These are phyloP conservation scores for Oncopeltus fasciatus DNA, from an alignment of 1,140 invertebrate genomes.

Conservation along the genomic window DNA sequence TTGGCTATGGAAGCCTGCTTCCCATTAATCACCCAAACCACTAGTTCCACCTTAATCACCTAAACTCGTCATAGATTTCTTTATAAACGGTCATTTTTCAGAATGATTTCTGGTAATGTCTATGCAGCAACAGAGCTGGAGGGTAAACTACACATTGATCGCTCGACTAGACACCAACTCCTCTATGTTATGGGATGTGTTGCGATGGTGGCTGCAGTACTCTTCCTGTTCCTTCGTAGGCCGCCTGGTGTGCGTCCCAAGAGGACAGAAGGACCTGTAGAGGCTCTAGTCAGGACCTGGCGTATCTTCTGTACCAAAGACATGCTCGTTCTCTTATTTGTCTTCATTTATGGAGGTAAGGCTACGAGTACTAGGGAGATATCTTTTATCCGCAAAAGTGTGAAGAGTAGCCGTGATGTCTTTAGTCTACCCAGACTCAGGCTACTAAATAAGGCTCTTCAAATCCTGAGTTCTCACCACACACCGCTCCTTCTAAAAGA, in stretches of 20 bases:
- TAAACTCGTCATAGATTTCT: too few species aligned
- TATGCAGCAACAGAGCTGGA: conserved; percentile 20
- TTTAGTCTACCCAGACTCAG: too few species aligned
- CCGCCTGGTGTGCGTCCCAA: conserved; percentile 36
- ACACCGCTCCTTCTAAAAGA: too few species aligned
- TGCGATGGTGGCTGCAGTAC: conserved; percentile 50
- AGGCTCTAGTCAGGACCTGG: conserved; percentile 58
- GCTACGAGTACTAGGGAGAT: too few species aligned
- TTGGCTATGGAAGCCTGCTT: too few species aligned
- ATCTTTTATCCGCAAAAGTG: too few species aligned
- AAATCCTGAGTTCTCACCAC: too few species aligned
- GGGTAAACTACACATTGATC: conserved; percentile 34
- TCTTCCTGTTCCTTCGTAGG: conserved; percentile 45
- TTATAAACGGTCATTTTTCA: too few species aligned
- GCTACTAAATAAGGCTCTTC: too few species aligned
- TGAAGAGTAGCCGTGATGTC: too few species aligned
- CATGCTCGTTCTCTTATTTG: conserved; percentile 70
- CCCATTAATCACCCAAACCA: too few species aligned
- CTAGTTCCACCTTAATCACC: too few species aligned
- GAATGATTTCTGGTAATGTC: conserved; percentile 22
- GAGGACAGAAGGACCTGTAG: conserved; percentile 39
- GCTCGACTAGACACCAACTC: conserved; percentile 48
- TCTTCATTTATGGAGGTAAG: conserved; percentile 80
- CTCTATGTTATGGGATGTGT: conserved; percentile 58
- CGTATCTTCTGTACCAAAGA: conserved; percentile 60